A percentile compares a stretch with the other conserved stretches of the same genome.
Conservation (phyloP, 2,113 vertebrate species). For the Anarrhichthys ocellatus region DNA sequence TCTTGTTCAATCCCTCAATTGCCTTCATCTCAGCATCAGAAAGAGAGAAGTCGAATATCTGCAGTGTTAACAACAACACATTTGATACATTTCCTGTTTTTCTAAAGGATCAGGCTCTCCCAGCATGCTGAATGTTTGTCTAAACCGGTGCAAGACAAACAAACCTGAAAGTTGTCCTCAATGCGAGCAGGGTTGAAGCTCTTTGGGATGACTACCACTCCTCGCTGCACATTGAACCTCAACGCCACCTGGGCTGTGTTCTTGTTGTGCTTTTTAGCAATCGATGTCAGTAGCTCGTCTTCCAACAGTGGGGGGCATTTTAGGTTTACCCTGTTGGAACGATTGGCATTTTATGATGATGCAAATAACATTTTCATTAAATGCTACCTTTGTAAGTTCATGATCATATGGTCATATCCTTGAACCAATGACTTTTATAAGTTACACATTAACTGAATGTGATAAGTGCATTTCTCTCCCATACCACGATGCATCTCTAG, state of each 20-base stretch:
- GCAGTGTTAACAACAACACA: slow-evolving; percentile 4
- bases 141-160: not conserved
- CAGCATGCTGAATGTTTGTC: not conserved
- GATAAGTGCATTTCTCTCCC: not conserved
- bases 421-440: not conserved
- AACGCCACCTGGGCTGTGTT: slow-evolving; percentile 78
- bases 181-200: slow-evolving; percentile 88
- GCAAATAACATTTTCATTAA: not conserved
- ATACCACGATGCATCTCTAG: slow-evolving; percentile 88
- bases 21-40: slow-evolving; percentile 90
- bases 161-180: slow-evolving; percentile 92
- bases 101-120: not conserved
- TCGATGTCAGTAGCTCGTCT: slow-evolving; percentile 71
- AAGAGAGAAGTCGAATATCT: slow-evolving; percentile 94
- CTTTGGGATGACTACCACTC: slow-evolving; percentile 94
- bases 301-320: slow-evolving; percentile 78
- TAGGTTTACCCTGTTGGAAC: slow-evolving; percentile 82
- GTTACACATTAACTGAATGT: not conserved
- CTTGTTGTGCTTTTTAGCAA: slow-evolving; percentile 79
- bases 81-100: not conserved
- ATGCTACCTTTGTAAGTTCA: not conserved
- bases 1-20: slow-evolving; percentile 90
- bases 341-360: not conserved
- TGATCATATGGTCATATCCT: not conserved
- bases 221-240: slow-evolving; percentile 86